Evolutionary conservation across 2,113 vertebrate genomes (phyloP), one percentile per base, ranked within the genome.

Genomic region (Sphaerodactylus townsendi): DNA sequence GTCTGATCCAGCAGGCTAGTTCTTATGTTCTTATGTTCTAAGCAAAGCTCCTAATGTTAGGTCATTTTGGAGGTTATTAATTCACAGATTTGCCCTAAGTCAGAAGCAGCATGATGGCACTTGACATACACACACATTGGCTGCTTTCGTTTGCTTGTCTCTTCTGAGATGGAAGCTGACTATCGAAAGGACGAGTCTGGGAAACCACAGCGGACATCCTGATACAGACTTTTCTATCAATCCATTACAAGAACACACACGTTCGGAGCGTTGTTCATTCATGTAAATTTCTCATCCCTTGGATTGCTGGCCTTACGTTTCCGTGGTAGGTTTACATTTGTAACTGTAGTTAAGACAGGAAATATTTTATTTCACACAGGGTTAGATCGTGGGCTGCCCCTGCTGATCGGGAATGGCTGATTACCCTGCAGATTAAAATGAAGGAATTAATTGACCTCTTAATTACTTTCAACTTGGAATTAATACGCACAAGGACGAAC

Each of bases 371-470:
- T 90, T 86, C 35, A 68, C 84, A 82, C 86, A 78, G 50, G n/a
- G n/a, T 80, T 53, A 79, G 17, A n/a, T 88, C 72, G 79, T 82
- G 88, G 13, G 0, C 84, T 90, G 41, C 44, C 88, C 72, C 78
- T 11, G 85, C 90, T 92, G 83, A 82, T 65, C 81, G 78, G 81
- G 93, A 92, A 94, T 93, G 77, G 81, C 75, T 70, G 72, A 95
- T 95, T 95, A 93, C 92, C 91, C 92, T 84, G 84, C 87, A 93
- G 92, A 92, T 88, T 93, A 85, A 92, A 92, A 93, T 81, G 88
- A 92, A 91, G 56, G 88, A 91, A 93, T 93, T 93, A 92, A 94
- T 94, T 94, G 94, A 90, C 90, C 90, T 93, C 93, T 92, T 93
- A 92, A 94, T 94, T 90, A 92, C 91, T 93, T 92, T 86, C 84